Base-by-base conservation (phyloP, 1,140 invertebrate genomes). In the Papilio aristodemus region DNA sequence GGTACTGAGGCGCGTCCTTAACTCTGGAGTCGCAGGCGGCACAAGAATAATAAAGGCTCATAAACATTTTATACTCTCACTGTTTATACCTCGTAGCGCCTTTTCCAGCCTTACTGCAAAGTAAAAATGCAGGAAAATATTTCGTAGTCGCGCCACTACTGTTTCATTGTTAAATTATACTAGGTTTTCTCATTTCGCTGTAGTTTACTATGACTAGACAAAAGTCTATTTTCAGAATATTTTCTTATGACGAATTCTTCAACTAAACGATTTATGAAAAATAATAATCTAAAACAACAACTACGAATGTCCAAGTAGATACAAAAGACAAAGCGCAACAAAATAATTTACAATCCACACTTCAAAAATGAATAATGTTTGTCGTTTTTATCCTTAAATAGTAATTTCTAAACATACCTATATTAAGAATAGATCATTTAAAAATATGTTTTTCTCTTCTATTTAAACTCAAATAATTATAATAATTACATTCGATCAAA, bases 51-150 rank as follows among this genome's bases (percentile, higher is more conserved):
- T 79, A 71, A 72, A 69, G 64, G 69, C 75, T 72, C 73, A 73
- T 79, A 77, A 79, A 79, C 50, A 67, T 75, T 79, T 79, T 75
- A 77, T 78, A 67, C 70, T 79, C 71, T 70, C 71, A 72, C 73
- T 76, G 60, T 74, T 79, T 76, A 76, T 73, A 67, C 58, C 63
- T 69, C 67, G 14, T 27, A 54, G 68, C 66, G 68, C 58, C 69
- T 50, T 67, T 67, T 59, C 13, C 64, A 63, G 36, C 70, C 59
- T 76, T 73, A 73, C 69, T 68, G 71, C 68, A 72, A 68, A 72
- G 43, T 71, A 70, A 32, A 72, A 57, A 50, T 43, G 19, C 67
- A 73, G 64, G 43, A 67, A 64, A 71, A 71, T 60, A 67, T 71
- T 11, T 17, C 46, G 2, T 22, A 9, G 22, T 50, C 19, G 46